phyloP scores from a whole-genome alignment of 2,888 invertebrate genomes.

The Ophioninae sp. region DNA sequence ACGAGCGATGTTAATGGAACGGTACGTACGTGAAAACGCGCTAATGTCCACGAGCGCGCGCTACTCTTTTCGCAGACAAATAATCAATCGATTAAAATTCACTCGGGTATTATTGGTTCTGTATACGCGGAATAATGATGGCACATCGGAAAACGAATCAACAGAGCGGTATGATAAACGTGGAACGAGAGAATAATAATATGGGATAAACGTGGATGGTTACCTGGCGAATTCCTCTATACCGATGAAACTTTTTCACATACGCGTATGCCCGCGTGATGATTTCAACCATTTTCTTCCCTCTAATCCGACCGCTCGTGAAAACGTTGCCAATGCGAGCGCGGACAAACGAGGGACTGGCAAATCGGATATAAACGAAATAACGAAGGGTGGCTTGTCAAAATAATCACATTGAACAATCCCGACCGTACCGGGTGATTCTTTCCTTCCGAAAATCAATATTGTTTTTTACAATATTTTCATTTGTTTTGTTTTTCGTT shows the following conservation, averaged over 20 bases:
- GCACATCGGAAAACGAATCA: constrained; percentile 5
- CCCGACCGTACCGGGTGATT: background rate
- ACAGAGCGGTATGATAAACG: constrained; percentile 31
- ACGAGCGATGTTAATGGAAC: background rate
- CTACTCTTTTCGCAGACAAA: constrained; percentile 3
- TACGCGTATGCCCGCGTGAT: background rate
- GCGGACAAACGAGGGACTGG: background rate
- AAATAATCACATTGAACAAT: background rate
- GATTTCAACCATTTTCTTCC: background rate
- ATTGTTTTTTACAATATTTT: no score
- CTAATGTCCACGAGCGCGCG: background rate
- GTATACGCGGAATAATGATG: constrained; percentile 43
- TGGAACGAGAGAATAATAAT: background rate
- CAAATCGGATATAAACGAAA: background rate
- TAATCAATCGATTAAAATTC: constrained; percentile 40
- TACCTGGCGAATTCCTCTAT: background rate
- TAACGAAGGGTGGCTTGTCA: background rate
- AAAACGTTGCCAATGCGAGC: background rate
- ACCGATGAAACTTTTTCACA: background rate
- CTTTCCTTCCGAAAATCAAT: no score
- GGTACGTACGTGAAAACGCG: background rate
- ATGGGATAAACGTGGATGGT: constrained; percentile 23
- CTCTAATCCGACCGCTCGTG: background rate
- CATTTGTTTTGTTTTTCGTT: no score
- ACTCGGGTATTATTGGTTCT: constrained; percentile 32